Conservation (phyloP, 1,140 invertebrate genomes). For the Bombus sibiricus region DNA sequence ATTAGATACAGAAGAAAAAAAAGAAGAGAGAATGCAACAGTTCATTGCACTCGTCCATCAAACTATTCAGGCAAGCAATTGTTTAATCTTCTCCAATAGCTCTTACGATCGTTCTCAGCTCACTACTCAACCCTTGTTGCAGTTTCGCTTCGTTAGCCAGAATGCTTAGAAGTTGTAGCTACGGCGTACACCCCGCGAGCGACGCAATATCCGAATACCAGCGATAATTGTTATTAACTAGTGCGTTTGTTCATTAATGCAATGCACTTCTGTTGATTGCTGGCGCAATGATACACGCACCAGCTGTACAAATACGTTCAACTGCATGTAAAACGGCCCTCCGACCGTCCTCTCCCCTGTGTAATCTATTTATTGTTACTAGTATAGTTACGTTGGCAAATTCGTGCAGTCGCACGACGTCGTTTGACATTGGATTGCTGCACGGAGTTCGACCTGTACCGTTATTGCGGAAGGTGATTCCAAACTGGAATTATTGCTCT, state of each 20-base stretch:
- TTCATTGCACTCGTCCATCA: not conserved
- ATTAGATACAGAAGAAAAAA: not conserved
- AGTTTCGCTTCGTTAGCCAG: constrained; percentile 40
- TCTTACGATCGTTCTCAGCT: not conserved
- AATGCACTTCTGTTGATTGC: constrained; percentile 47
- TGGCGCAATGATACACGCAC: constrained; percentile 2
- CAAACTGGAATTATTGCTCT: not conserved
- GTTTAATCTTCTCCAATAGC: not conserved
- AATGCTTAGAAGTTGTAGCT: constrained; percentile 24
- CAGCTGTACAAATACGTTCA: constrained; percentile 31
- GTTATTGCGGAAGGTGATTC: not conserved
- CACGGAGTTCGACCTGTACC: not conserved
- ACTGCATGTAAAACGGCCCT: constrained; percentile 19
- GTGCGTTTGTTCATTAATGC: constrained; percentile 52
- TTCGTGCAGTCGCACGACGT: not conserved
- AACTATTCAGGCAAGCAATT: not conserved
- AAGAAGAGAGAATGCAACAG: not conserved
- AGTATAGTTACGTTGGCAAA: not conserved
- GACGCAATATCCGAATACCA: constrained; percentile 28
- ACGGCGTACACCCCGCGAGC: not conserved
- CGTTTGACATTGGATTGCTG: constrained; percentile 1
- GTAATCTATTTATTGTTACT: constrained; percentile 9
- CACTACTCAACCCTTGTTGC: not conserved
- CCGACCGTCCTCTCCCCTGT: too few species aligned
- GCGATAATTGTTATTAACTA: constrained; percentile 49